phyloP scores from a whole-genome alignment of 2,888 invertebrate genomes.

The Mimachlamys varia region DNA sequence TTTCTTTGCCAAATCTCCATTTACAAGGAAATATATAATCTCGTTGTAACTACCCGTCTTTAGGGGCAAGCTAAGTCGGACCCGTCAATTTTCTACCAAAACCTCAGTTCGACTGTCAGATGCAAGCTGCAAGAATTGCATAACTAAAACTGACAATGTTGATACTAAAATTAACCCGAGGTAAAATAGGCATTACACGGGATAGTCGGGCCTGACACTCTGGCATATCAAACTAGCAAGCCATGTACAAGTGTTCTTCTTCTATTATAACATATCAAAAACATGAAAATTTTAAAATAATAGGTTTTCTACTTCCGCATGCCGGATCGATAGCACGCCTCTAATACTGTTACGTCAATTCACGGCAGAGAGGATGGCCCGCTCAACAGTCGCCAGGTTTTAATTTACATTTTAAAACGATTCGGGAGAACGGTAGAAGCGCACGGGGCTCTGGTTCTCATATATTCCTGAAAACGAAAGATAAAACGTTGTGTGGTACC shows the following conservation, averaged over 20 bases:
- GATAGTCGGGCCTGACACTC: neutral
- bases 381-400: constrained; percentile 27
- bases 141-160: constrained; percentile 22
- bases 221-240: neutral
- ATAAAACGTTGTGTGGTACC: neutral
- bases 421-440: neutral
- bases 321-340: neutral
- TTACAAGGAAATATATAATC: constrained; percentile 22
- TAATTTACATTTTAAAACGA: constrained; percentile 36
- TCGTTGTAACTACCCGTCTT: constrained; percentile 25
- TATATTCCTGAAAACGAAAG: constrained; percentile 31
- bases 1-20: constrained; percentile 27
- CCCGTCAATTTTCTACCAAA: neutral
- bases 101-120: neutral
- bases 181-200: neutral
- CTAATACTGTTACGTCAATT: constrained; percentile 8
- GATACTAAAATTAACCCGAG: constrained; percentile 20
- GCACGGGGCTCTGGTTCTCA: neutral
- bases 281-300: constrained; percentile 34
- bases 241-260: neutral
- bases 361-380: neutral
- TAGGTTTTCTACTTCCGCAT: constrained; percentile 25
- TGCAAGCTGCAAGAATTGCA: constrained; percentile 14
- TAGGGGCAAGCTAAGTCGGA: neutral
- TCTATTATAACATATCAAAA: constrained; percentile 31